Base-by-base conservation (phyloP, 2,888 invertebrate species). In the Drosophila mercatorum region DNA sequence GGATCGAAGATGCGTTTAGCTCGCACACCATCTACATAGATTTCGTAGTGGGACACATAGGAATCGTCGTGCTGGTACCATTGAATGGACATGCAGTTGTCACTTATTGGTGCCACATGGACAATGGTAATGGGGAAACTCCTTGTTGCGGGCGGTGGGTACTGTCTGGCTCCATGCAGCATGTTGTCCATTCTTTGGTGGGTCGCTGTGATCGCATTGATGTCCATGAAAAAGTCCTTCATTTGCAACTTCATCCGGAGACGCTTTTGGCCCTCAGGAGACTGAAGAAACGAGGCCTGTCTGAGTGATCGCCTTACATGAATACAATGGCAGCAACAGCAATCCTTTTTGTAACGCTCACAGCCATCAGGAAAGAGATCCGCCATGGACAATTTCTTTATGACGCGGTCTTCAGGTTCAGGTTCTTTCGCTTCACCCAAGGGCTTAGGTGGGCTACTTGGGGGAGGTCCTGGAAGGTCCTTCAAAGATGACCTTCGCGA, bases 181-280 rank as follows among this genome's bases (percentile, higher is more conserved):
- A 58, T 41, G 22, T 61, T 60, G 8, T 64, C 43, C 8, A 85
- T 47, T 8, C 46, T 38, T 3, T 46, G 36, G 4, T 81, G 78
- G 0, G 74, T 72, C 1, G 36, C 10, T 0, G 79, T 44, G 55
- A 89, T 57, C 0, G 83, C 80, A 44, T 64, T 69, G 10, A 88
- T 64, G 34, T 89, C 89, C 86, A 89, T 78, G 14, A 89, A 65
- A 34, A 88, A 59, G 57, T 70, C 75, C 41, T 81, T 81, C 41
- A 89, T 28, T 8, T 78, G 67, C 67, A 78, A 26, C 47, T 83
- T 81, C 68, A 81, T 26, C 47, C 80, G 36, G 5, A 66, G 36
- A 0, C 69, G 69, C 7, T 36, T 26, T 28, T 78, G 56, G 0
- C 86, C 86, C 49, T 82, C 75, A 1, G 77, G 72, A 0, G 89